Evolutionary conservation across 2,113 vertebrate species (phyloP).

Genomic region (Pangasianodon gigas): DNA sequence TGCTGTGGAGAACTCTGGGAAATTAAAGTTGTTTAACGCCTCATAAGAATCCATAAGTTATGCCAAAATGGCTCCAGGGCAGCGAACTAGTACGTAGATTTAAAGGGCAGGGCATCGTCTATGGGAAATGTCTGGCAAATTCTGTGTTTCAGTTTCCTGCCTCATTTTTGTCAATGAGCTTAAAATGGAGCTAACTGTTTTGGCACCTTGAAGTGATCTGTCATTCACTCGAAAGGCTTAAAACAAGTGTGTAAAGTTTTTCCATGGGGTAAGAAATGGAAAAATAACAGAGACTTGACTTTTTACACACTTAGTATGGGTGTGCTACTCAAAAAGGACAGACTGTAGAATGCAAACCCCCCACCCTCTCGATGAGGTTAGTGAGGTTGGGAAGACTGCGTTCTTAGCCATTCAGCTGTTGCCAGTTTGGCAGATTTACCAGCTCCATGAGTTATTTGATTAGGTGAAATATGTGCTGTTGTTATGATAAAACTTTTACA

Average conservation of each 20-base stretch:
- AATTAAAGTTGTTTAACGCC: slow-evolving; percentile 23
- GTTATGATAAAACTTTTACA: slow-evolving; percentile 4
- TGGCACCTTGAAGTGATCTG: slow-evolving; percentile 1
- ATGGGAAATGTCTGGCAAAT: not conserved
- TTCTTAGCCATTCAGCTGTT: not conserved
- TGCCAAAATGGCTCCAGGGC: slow-evolving; percentile 21
- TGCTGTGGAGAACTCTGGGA: slow-evolving; percentile 9
- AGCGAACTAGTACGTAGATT: not conserved
- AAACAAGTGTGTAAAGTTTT: slow-evolving; percentile 13
- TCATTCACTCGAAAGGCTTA: slow-evolving; percentile 1
- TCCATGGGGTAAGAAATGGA: not conserved
- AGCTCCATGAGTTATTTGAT: slow-evolving; percentile 26
- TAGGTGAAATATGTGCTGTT: slow-evolving; percentile 11
- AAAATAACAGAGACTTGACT: slow-evolving; percentile 23
- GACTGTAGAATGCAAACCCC: slow-evolving; percentile 3
- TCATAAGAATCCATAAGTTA: slow-evolving; percentile 2
- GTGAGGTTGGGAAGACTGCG: slow-evolving; percentile 7
- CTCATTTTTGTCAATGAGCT: not conserved
- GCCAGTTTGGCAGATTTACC: not conserved
- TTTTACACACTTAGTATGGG: not conserved
- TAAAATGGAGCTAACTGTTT: not conserved
- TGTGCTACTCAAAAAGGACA: not conserved
- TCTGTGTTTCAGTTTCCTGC: not conserved
- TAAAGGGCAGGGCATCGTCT: slow-evolving; percentile 5
- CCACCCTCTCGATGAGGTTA: not conserved